Base-by-base conservation (phyloP, 2,888 invertebrate species). In the Agapetus fuscipes region DNA sequence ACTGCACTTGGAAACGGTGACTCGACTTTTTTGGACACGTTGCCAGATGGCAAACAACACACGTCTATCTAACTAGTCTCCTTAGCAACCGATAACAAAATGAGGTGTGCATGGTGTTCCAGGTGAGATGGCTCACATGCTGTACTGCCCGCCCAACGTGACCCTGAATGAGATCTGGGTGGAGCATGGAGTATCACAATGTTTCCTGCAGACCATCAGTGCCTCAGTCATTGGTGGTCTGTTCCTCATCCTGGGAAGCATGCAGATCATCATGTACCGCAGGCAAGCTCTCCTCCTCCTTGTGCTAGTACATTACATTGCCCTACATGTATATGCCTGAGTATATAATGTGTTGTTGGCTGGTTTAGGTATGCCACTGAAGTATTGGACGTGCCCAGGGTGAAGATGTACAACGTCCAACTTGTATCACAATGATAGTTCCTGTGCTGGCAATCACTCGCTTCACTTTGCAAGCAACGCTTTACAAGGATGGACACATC, bases 181-280 rank as follows among this genome's bases (percentile, higher is more conserved):
- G 33, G 71, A 85, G 53, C 78, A 87, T 74, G 94, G 95, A 33
- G 76, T 89, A 50, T 89, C 91, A 15, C 84, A 83, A 60, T 96
- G 95, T 64, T 93, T 95, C 57, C 80, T 89, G 76, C 88, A 93
- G 53, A 93, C 94, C 0, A 64, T 86, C 24, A 77, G 84, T 1
- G 74, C 81, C 2, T 62, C 76, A 2, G 56, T 86, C 12, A 78
- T 85, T 50, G 78, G 81, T 36, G 74, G 76, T 14, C 86, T 89
- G 54, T 65, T 94, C 7, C 55, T 88, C 3, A 58, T 87, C 32
- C 86, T 85, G 64, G 94, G 94, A 34, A 66, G 77, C 12, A 70
- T 81, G 48, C 88, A 91, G 61, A 63, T 87, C 51, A 64, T 80
- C 53, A 83, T 89, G 72, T 91, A 90, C 60, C 71, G 72, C 48